Base-by-base conservation (phyloP, 2,888 invertebrate genomes). In the Watsonalla cultraria region DNA sequence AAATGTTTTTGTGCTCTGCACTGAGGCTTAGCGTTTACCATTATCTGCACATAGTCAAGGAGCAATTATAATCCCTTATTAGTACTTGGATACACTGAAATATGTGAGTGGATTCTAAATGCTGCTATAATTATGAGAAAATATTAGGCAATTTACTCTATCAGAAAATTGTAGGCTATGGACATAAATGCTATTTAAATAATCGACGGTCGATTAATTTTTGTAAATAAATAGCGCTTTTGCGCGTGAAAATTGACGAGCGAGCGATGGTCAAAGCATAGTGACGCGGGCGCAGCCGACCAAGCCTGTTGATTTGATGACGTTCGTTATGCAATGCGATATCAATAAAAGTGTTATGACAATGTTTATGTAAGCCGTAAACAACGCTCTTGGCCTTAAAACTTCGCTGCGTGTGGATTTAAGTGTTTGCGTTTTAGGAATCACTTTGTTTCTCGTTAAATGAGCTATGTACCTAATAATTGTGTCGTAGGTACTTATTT, bases 371-470 rank as follows among this genome's bases (percentile, higher is more conserved):
- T 65, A 72, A 72, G 57, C 47, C 37, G 48, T 54, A 55, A 48
- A 59, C 57, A 54, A 59, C 64, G 66, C 62, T 67, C 65, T 63
- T 70, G 72, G 70, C 75, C 73, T 78, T 68, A 68, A 56, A 50
- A 51, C 52, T 56, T 65, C 64, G 70, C 64, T 24, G 24, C 24
- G 24, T 24, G 24, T 24, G 24, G 24, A 24, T 24, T 24, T 24
- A 24, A 24, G 4, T 24, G 24, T 64, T 59, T 61, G 65, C 64
- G 61, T 72, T 75, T 72, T 69, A 70, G 67, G 70, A 74, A 71
- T 66, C 69, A 70, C 78, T 78, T 78, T 79, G 78, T 78, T 51
- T 64, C 57, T 55, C 55, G 61, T 62, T 79, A 78, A 76, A 69
- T 72, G 77, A 78, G 78, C 65, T 67, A 59, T n/a, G n/a, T n/a